These are phyloP conservation scores for Encarsia formosa DNA, from an alignment of 2,888 invertebrate species.

Conservation along the genomic window DNA sequence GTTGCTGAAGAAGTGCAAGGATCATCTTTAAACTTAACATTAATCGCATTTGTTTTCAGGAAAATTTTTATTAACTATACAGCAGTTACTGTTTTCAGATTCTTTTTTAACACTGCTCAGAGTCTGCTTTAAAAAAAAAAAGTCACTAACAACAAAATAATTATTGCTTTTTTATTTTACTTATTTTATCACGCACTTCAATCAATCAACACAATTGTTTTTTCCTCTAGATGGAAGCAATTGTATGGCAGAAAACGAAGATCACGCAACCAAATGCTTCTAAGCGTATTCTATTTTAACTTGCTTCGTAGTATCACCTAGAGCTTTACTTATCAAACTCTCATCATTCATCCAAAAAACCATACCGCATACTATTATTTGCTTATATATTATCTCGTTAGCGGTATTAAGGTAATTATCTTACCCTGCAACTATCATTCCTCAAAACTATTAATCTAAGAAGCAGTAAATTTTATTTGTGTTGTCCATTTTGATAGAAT, in stretches of 20 bases:
- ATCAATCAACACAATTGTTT: conserved; percentile 30
- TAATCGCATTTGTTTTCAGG: conserved; percentile 17
- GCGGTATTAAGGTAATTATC: conserved; percentile 48
- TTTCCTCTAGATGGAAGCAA: conserved; percentile 50
- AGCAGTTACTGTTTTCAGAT: conserved; percentile 17
- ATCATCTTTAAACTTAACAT: too few relatives aligned
- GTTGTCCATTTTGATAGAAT: too few relatives aligned
- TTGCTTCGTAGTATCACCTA: conserved; percentile 50
- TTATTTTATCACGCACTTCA: conserved; percentile 6
- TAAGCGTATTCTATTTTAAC: conserved; percentile 40
- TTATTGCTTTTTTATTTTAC: conserved; percentile 4
- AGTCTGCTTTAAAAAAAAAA: too few relatives aligned
- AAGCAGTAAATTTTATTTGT: too few relatives aligned
- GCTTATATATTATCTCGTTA: conserved; percentile 45
- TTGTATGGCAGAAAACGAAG: conserved; percentile 49
- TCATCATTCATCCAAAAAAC: conserved; percentile 40
- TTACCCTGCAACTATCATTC: too few relatives aligned
- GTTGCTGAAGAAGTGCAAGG: too few relatives aligned
- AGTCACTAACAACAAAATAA: too few relatives aligned
- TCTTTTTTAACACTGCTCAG: background rate
- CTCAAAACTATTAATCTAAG: too few relatives aligned
- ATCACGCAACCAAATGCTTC: conserved; percentile 47
- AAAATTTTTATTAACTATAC: background rate
- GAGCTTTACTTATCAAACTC: conserved; percentile 47
- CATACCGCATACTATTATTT: conserved; percentile 45